Conservation (phyloP, 2,888 invertebrate species). For the Apamea anceps region DNA sequence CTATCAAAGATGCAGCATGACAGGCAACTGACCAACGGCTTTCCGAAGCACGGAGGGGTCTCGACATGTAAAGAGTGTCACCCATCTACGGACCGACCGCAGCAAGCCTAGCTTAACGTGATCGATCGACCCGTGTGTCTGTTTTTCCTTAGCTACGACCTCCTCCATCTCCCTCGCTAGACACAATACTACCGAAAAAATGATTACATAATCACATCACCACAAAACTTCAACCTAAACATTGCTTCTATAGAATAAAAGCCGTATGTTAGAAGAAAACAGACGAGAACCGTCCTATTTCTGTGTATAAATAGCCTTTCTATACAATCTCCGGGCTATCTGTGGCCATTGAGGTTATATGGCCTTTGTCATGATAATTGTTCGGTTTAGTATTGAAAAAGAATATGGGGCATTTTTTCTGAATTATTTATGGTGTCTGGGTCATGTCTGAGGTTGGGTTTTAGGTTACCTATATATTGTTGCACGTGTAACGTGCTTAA, state of each 20-base stretch:
- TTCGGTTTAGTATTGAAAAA: constrained; percentile 36
- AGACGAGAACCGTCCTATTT: constrained; percentile 36
- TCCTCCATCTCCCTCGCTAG: background rate
- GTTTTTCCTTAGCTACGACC: background rate
- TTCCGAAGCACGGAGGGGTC: no score
- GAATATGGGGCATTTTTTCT: constrained; percentile 15
- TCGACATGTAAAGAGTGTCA: background rate
- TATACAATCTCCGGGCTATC: constrained; percentile 53
- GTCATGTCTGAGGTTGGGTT: constrained; percentile 1
- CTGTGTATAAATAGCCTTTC: constrained; percentile 29
- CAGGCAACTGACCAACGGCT: no score
- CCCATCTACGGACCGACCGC: background rate
- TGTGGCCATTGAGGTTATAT: constrained; percentile 7
- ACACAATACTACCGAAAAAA: background rate
- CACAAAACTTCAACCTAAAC: constrained; percentile 34
- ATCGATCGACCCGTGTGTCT: background rate
- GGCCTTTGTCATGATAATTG: constrained; percentile 59
- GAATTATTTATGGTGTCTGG: constrained; percentile 33
- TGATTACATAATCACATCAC: constrained; percentile 21
- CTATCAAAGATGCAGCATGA: no score
- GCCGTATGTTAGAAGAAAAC: constrained; percentile 43
- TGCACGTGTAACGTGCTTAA: no score
- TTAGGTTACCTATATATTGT: constrained; percentile 8
- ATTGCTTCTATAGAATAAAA: constrained; percentile 41
- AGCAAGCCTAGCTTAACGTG: background rate